phyloP scores from a whole-genome alignment of 2,888 invertebrate species.

The Zaprionus lineosus region DNA sequence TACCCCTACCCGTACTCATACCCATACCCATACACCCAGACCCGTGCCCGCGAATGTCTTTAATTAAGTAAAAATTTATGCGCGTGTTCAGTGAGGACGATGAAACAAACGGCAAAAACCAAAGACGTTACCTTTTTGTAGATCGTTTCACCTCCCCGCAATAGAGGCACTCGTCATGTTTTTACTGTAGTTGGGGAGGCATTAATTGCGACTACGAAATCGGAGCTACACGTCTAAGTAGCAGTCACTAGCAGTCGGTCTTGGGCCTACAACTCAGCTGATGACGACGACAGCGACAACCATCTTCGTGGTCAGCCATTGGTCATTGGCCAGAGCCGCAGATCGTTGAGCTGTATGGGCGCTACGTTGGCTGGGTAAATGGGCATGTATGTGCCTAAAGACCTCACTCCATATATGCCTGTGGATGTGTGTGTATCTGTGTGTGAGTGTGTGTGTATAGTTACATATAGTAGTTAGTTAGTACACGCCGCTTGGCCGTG shows the following conservation, averaged over 20 bases:
- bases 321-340: constrained; percentile 28
- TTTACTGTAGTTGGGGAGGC: too few species aligned
- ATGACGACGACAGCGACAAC: constrained; percentile 23
- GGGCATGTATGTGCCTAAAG: background rate
- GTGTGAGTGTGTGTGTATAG: constrained; percentile 18
- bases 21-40: too few species aligned
- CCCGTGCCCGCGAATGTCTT: too few species aligned
- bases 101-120: constrained; percentile 70
- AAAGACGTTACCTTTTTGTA: constrained; percentile 65
- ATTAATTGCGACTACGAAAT: constrained; percentile 68
- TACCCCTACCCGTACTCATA: too few species aligned
- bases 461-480: constrained; percentile 18
- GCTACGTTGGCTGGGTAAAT: background rate
- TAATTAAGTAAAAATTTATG: constrained; percentile 80
- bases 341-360: constrained; percentile 22
- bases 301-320: constrained; percentile 45
- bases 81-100: constrained; percentile 80
- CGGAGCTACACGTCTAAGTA: constrained; percentile 18
- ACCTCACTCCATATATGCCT: background rate
- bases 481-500: constrained; percentile 30
- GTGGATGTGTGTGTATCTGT: background rate
- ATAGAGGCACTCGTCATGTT: too few species aligned
- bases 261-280: constrained; percentile 21
- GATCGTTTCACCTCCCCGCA: too few species aligned
- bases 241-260: background rate